A percentile compares a stretch with the other conserved stretches of the same genome.
These are phyloP conservation scores for Telmatochromis brachygnathus DNA, from an alignment of 2,113 vertebrate species.

Conservation along the genomic window DNA sequence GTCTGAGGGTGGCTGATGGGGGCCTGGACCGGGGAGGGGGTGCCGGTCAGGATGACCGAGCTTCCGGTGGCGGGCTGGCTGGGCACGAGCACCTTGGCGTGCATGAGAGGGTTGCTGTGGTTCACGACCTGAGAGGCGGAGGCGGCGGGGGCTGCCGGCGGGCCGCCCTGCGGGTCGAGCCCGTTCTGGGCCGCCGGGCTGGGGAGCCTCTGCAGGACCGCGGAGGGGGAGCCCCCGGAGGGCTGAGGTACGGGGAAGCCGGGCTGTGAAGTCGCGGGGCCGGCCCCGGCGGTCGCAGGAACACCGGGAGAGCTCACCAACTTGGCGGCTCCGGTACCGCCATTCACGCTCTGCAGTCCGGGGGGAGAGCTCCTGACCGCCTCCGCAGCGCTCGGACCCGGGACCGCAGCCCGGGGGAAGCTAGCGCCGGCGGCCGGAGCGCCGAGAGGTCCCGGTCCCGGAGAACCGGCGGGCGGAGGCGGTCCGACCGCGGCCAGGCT, in stretches of 20 bases:
- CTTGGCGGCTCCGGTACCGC: constrained; percentile 49
- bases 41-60: constrained; percentile 30
- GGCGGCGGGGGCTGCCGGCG: background rate
- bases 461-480: constrained; percentile 11
- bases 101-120: constrained; percentile 57
- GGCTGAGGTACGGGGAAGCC: constrained; percentile 35
- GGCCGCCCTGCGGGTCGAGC: constrained; percentile 52
- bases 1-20: constrained; percentile 41
- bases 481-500: constrained; percentile 53
- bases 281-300: background rate
- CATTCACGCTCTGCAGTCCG: constrained; percentile 62
- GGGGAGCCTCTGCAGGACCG: constrained; percentile 58
- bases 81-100: constrained; percentile 61
- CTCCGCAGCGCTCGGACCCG: constrained; percentile 31
- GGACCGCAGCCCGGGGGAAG: constrained; percentile 45
- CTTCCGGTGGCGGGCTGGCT: constrained; percentile 46
- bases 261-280: constrained; percentile 24
- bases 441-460: constrained; percentile 57
- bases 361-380: constrained; percentile 28
- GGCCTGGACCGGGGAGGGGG: constrained; percentile 13
- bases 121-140: constrained; percentile 54
- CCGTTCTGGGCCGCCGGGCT: constrained; percentile 70
- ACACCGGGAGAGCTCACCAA: constrained; percentile 33
- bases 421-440: constrained; percentile 40
- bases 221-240: constrained; percentile 36